Evolutionary conservation across 2,888 invertebrate species (phyloP).

Genomic region (Octonoba sinensis): DNA sequence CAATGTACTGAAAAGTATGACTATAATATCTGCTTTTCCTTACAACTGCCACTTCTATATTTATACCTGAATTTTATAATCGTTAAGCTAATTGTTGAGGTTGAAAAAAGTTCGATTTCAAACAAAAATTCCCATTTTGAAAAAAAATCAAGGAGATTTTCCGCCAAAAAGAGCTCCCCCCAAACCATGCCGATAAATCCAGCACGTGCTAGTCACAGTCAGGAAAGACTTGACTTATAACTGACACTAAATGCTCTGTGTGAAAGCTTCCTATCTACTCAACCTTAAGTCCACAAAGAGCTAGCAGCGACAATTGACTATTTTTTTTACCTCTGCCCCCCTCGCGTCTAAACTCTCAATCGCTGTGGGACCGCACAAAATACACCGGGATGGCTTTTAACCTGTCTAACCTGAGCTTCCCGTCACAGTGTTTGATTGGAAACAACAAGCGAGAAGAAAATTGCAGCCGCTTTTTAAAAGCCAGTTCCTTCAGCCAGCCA

Average conservation of each 20-base stretch:
- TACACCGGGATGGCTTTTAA: conserved; percentile 58
- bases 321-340: conserved; percentile 6
- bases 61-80: no score
- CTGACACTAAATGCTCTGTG: conserved; percentile 59
- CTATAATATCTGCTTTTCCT: no score
- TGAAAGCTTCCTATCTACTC: conserved; percentile 1
- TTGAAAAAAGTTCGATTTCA: no score
- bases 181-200: conserved; percentile 6
- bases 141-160: conserved; percentile 8
- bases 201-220: conserved; percentile 51
- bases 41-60: no score
- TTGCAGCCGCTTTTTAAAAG: conserved; percentile 28
- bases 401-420: conserved; percentile 59
- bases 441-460: conserved; percentile 49
- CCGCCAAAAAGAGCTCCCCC: conserved; percentile 19
- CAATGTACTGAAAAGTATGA: no score
- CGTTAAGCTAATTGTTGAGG: no score
- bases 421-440: conserved; percentile 55
- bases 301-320: conserved; percentile 40
- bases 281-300: conserved; percentile 55
- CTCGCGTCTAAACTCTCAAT: conserved; percentile 51
- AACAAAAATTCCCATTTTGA: background rate
- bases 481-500: background rate
- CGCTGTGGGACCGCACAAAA: conserved; percentile 37
- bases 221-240: conserved; percentile 53